Percentiles rank a stretch among this genome's conserved stretches.
Evolutionary conservation across 1,140 invertebrate species (phyloP).

Genomic region (Battus philenor): DNA sequence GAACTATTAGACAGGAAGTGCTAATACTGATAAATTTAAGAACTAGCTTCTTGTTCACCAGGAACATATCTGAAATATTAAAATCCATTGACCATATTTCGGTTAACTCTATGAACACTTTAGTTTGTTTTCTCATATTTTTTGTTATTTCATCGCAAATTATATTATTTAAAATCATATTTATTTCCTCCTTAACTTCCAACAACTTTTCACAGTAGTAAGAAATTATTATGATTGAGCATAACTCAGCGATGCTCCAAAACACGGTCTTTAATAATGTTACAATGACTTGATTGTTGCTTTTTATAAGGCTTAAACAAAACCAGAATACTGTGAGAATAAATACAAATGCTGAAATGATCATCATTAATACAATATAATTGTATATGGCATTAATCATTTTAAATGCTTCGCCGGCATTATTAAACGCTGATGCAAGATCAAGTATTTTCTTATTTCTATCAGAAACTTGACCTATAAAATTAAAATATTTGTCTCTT

Average conservation of each 20-base stretch:
- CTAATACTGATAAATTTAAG: constrained; percentile 42
- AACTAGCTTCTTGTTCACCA: constrained; percentile 38
- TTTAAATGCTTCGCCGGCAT: constrained; percentile 26
- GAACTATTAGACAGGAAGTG: constrained; percentile 41
- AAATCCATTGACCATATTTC: constrained; percentile 33
- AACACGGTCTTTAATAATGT: constrained; percentile 22
- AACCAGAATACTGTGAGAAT: constrained; percentile 37
- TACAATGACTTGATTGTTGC: constrained; percentile 6
- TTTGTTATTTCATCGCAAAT: constrained; percentile 34
- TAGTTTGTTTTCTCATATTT: constrained; percentile 35
- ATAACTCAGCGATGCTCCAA: constrained; percentile 28
- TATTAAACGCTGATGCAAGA: constrained; percentile 28
- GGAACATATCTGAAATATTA: constrained; percentile 38
- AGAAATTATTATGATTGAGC: constrained; percentile 31
- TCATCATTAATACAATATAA: constrained; percentile 34
- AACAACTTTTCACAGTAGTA: constrained; percentile 34
- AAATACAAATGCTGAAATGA: constrained; percentile 35
- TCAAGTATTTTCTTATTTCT: constrained; percentile 33
- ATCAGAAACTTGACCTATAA: constrained; percentile 24
- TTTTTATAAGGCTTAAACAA: constrained; percentile 27
- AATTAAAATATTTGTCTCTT: constrained; percentile 23
- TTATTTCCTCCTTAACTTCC: constrained; percentile 26
- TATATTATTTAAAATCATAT: constrained; percentile 33
- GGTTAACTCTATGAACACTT: constrained; percentile 39
- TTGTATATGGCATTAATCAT: constrained; percentile 34